These are phyloP conservation scores for Peucedramus taeniatus DNA, from an alignment of 2,113 vertebrate species.

Conservation along the genomic window DNA sequence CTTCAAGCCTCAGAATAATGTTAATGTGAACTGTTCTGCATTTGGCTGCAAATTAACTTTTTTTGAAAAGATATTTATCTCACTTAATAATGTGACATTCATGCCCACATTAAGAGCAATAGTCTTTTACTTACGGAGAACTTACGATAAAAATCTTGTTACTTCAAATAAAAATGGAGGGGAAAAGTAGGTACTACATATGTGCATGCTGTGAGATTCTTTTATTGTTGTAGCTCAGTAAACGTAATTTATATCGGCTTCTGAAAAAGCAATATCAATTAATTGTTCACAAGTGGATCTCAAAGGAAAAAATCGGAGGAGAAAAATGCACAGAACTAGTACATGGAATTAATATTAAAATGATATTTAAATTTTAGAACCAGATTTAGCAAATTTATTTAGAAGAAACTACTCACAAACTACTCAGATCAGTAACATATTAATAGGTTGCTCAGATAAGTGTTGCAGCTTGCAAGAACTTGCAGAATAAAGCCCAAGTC, in stretches of 20 bases:
- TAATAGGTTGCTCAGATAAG: background rate
- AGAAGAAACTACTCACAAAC: background rate
- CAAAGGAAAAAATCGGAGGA: background rate
- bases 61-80: background rate
- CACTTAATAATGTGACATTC: background rate
- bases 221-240: background rate
- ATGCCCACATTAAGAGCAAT: background rate
- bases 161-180: background rate
- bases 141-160: background rate
- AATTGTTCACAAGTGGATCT: background rate
- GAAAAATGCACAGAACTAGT: background rate
- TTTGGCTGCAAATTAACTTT: background rate
- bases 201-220: background rate
- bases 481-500: background rate
- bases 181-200: background rate
- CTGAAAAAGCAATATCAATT: constrained; percentile 8
- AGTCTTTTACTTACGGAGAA: background rate
- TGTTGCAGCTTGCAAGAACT: background rate
- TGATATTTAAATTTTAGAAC: background rate
- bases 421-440: background rate
- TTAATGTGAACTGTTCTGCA: background rate
- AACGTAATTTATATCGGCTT: constrained; percentile 8
- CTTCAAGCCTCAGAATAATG: background rate
- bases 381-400: background rate
- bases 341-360: background rate